Evolutionary conservation across 1,140 invertebrate species (phyloP), one percentile per base, ranked within the genome.

Genomic region (Nasonia longicornis): DNA sequence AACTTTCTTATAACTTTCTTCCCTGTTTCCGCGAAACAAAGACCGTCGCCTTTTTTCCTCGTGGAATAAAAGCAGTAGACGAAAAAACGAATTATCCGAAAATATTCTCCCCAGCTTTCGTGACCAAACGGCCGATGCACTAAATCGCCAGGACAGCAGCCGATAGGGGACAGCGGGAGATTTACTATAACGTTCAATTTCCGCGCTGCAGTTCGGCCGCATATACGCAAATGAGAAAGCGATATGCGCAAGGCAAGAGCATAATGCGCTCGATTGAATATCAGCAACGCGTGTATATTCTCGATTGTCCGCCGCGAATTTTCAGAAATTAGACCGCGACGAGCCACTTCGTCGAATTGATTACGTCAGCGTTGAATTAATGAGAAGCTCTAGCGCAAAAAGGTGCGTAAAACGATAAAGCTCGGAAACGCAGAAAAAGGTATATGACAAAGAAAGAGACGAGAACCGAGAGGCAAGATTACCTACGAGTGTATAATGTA

Each of bases 391-490:
- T 8, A 0, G 48, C 2, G 0, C 16, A 12, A 4, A 52, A 52
- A 52, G 2, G 52, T n/a, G 7, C 20, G 7, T 48, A 58, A 58
- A n/a, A 58, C 6, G 6, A 7, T 26, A 26, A 58, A 58, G 52
- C 52, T 20, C 20, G 1, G 16, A n/a, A n/a, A 58, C 1, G 2
- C 52, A 58, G 16, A 58, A 58, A n/a, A 42, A 42, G 38, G 10
- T 42, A 10, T 58, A 58, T 16, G 52, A n/a, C 52, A 7, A 58
- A n/a, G 16, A 7, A 42, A 38, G n/a, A 42, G 63, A 66, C 16
- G n/a, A n/a, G 14, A 48, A n/a, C 20, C 20, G n/a, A 64, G 78
- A 72, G 45, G 58, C n/a, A 73, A 42, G 69, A 35, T 64, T 45
- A 35, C n/a, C 4, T 35, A 35, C 31, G 4, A 35, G 31, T 35